phyloP scores from a whole-genome alignment of 2,113 vertebrate species.

The Mustelus asterias region DNA sequence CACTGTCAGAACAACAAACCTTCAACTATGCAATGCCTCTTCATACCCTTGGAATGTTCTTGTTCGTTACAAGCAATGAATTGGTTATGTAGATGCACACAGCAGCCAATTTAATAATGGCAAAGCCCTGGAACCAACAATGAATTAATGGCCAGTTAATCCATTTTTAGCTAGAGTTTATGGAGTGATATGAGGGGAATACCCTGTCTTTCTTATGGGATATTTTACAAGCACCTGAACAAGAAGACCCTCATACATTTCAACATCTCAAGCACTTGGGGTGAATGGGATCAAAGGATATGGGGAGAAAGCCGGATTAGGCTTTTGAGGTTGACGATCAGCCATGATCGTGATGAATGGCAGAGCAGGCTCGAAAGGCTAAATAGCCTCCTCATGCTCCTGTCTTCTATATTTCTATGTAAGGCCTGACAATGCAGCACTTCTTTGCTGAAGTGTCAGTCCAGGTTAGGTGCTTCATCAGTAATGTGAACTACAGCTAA shows the following conservation, averaged over 20 bases:
- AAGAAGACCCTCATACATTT: neutral
- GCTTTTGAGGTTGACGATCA: too few species aligned
- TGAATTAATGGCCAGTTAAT: neutral
- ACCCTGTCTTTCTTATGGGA: neutral
- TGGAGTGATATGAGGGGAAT: neutral
- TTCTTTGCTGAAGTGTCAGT: neutral
- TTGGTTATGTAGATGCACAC: neutral
- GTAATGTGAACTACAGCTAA: neutral
- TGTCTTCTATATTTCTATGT: too few species aligned
- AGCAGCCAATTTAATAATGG: neutral
- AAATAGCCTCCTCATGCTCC: too few species aligned
- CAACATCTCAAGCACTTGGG: neutral
- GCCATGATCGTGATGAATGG: too few species aligned
- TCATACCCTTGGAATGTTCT: neutral
- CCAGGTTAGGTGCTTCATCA: neutral
- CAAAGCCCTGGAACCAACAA: neutral
- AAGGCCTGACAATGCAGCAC: neutral
- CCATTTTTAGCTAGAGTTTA: neutral
- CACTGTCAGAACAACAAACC: neutral
- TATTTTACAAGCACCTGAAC: neutral
- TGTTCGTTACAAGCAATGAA: neutral
- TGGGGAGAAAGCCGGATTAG: too few species aligned
- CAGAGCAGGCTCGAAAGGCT: too few species aligned
- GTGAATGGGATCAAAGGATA: too few species aligned
- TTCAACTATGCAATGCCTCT: neutral